These are phyloP conservation scores for Cyrtorhinus lividipennis DNA, from an alignment of 1,140 invertebrate genomes.

Conservation along the genomic window DNA sequence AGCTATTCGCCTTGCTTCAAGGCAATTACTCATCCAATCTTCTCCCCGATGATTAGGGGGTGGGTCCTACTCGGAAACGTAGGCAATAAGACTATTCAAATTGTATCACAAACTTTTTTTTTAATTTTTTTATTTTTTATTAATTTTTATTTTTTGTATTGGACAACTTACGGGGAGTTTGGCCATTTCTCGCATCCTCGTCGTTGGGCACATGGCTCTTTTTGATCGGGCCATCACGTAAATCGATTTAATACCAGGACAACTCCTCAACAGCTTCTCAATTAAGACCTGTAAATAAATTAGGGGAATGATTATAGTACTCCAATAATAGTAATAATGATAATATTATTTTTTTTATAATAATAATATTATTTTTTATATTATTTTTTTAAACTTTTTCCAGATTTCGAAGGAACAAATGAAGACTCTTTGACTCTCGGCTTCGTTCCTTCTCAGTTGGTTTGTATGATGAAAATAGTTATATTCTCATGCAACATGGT, in stretches of 20 bases:
- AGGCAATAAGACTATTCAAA: not conserved
- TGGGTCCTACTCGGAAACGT: not conserved
- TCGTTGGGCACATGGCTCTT: not conserved
- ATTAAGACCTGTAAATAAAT: conserved; percentile 38
- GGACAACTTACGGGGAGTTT: not conserved
- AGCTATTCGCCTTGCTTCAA: not conserved
- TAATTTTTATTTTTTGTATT: not conserved
- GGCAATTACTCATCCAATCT: too few relatives aligned
- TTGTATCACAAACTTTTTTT: not conserved
- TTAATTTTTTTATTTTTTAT: not conserved
- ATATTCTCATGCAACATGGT: too few relatives aligned
- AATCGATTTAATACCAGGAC: conserved; percentile 52
- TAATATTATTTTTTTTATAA: too few relatives aligned
- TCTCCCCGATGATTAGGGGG: not conserved
- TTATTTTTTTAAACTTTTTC: too few relatives aligned
- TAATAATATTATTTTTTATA: too few relatives aligned
- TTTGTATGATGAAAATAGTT: too few relatives aligned
- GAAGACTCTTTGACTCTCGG: too few relatives aligned
- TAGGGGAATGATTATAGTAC: too few relatives aligned
- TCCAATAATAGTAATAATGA: too few relatives aligned
- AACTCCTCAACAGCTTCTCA: conserved; percentile 68
- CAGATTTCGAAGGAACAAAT: too few relatives aligned
- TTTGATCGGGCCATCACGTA: conserved; percentile 36
- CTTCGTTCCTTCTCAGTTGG: too few relatives aligned
- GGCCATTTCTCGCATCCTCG: conserved; percentile 4